Conservation (phyloP, 2,113 vertebrate species). For the Rhinogobius similis region DNA sequence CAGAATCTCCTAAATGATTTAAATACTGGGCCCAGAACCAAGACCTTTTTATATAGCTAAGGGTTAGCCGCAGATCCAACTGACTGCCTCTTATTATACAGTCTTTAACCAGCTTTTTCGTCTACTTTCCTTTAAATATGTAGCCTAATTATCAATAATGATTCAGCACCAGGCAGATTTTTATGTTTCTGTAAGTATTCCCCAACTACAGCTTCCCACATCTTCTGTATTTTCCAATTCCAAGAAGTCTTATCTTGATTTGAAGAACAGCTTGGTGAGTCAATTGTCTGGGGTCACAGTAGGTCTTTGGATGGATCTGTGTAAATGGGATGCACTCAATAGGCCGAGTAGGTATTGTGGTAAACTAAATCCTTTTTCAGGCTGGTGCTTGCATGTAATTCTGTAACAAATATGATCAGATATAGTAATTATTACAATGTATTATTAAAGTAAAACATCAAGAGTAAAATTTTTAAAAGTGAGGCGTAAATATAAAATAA, state of each 20-base stretch:
- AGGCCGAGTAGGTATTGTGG: too few species aligned
- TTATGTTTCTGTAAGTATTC: not conserved
- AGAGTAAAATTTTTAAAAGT: too few species aligned
- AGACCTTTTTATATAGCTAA: slow-evolving; percentile 14
- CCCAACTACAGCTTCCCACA: not conserved
- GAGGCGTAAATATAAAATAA: too few species aligned
- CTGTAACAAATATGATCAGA: too few species aligned
- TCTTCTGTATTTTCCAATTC: not conserved
- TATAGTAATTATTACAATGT: too few species aligned
- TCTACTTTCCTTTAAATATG: slow-evolving; percentile 4
- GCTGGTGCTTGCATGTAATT: too few species aligned
- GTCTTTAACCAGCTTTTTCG: not conserved
- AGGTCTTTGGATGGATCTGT: not conserved
- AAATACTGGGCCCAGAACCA: not conserved
- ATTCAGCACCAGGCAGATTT: slow-evolving; percentile 16
- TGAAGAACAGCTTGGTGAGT: not conserved
- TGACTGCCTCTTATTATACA: slow-evolving; percentile 14
- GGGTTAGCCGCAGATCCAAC: not conserved
- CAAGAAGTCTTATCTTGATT: not conserved
- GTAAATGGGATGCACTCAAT: too few species aligned
- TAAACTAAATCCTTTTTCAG: too few species aligned
- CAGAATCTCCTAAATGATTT: slow-evolving; percentile 28
- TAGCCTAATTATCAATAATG: slow-evolving; percentile 13
- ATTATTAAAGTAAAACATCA: too few species aligned
- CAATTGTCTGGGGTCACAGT: not conserved